A percentile compares a stretch with the other conserved stretches of the same genome.
Evolutionary conservation across 2,797 vertebrate species (phyloP).

Genomic region (Enteromius paludinosus): DNA sequence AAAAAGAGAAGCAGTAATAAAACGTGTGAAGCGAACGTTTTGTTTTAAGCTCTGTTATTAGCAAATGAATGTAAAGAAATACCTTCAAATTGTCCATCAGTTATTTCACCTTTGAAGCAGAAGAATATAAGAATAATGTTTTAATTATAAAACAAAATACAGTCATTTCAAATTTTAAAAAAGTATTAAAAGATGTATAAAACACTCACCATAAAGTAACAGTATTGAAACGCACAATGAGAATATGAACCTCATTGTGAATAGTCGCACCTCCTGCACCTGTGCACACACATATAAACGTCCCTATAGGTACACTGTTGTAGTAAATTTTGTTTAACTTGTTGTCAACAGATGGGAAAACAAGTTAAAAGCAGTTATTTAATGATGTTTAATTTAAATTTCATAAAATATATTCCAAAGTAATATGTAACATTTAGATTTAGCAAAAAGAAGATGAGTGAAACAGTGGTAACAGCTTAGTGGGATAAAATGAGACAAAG

Average conservation of each 20-base stretch:
- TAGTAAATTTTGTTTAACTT: background rate
- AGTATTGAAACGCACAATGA: slow-evolving; percentile 27
- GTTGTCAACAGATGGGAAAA: background rate
- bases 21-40: background rate
- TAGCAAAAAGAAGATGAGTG: background rate
- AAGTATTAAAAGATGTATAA: background rate
- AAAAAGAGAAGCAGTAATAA: too few relatives aligned
- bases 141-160: background rate
- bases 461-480: background rate
- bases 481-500: background rate
- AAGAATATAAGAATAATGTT: background rate
- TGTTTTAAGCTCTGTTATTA: background rate
- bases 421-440: background rate
- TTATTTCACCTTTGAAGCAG: slow-evolving; percentile 18
- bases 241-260: slow-evolving; percentile 15
- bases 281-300: background rate
- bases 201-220: slow-evolving; percentile 10
- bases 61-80: background rate
- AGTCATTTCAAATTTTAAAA: background rate
- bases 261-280: background rate
- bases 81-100: background rate
- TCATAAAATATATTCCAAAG: background rate
- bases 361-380: background rate
- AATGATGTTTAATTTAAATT: background rate
- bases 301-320: background rate